Conservation (phyloP, 23 tunicate species). For the Halocynthia roretzi region DNA sequence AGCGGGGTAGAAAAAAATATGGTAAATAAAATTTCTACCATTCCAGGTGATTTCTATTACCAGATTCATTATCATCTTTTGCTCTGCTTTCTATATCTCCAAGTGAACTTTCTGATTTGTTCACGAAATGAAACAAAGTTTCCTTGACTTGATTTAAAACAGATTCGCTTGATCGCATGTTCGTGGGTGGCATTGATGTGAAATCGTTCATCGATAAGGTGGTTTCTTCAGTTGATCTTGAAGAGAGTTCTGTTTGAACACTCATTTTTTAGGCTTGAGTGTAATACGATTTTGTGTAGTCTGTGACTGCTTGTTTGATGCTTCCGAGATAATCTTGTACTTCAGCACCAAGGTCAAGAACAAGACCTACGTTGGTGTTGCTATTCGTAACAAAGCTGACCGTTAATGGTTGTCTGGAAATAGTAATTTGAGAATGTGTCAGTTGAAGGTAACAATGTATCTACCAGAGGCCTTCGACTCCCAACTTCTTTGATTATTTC, state of each 20-base stretch:
- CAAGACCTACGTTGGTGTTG: slow-evolving; percentile 48
- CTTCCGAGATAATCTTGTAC: slow-evolving; percentile 43
- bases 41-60: too few species aligned
- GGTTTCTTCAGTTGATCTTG: not conserved
- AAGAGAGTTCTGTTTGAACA: not conserved
- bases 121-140: slow-evolving; percentile 34
- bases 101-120: slow-evolving; percentile 1
- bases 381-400: slow-evolving; percentile 62
- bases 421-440: not conserved
- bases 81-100: not conserved
- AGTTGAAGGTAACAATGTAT: not conserved
- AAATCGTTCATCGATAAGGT: not conserved
- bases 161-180: slow-evolving; percentile 52
- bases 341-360: slow-evolving; percentile 55
- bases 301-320: slow-evolving; percentile 53
- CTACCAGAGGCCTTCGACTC: not conserved
- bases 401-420: slow-evolving; percentile 54
- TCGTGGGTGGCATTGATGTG: slow-evolving; percentile 20
- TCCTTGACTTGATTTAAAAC: slow-evolving; percentile 43
- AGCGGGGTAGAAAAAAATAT: too few species aligned
- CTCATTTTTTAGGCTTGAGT: slow-evolving; percentile 1
- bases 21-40: too few species aligned
- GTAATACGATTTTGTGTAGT: slow-evolving; percentile 16
- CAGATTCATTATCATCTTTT: too few species aligned
- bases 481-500: too few species aligned